Conservation (phyloP, 2,888 invertebrate genomes). For the Clostera curtula region DNA sequence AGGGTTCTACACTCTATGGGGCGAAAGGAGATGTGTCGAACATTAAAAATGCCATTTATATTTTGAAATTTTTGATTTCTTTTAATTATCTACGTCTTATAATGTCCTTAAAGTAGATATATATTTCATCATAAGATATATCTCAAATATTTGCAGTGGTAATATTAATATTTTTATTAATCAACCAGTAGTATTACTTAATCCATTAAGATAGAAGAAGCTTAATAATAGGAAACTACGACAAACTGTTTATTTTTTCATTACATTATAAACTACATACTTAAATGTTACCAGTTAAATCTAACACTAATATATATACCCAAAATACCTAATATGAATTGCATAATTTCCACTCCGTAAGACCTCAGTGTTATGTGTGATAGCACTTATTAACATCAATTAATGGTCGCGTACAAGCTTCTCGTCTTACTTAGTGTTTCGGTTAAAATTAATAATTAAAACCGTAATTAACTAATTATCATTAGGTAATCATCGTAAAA, state of each 20-base stretch:
- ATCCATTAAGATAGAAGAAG: conserved; percentile 74
- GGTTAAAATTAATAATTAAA: conserved; percentile 72
- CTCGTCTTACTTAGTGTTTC: conserved; percentile 67
- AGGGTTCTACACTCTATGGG: conserved; percentile 31
- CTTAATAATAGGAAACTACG: conserved; percentile 75
- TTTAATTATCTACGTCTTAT: conserved; percentile 77
- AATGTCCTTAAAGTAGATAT: conserved; percentile 77
- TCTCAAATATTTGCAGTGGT: conserved; percentile 76
- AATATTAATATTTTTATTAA: conserved; percentile 75
- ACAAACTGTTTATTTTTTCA: conserved; percentile 70
- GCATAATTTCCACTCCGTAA: conserved; percentile 71
- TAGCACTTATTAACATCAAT: conserved; percentile 70
- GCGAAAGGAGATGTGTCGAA: conserved; percentile 32
- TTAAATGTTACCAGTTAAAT: conserved; percentile 73
- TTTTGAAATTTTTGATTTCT: conserved; percentile 75
- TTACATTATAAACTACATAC: conserved; percentile 74
- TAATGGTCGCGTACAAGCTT: conserved; percentile 67
- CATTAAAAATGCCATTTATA: conserved; percentile 71
- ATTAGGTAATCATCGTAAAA: conserved; percentile 63
- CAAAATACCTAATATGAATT: conserved; percentile 75
- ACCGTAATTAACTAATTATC: conserved; percentile 77
- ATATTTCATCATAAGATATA: conserved; percentile 76
- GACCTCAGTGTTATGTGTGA: conserved; percentile 65
- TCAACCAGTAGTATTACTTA: conserved; percentile 74
- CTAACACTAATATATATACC: conserved; percentile 73